Evolutionary conservation across 2,888 invertebrate genomes (phyloP).

Genomic region (Drosophila longiperda): DNA sequence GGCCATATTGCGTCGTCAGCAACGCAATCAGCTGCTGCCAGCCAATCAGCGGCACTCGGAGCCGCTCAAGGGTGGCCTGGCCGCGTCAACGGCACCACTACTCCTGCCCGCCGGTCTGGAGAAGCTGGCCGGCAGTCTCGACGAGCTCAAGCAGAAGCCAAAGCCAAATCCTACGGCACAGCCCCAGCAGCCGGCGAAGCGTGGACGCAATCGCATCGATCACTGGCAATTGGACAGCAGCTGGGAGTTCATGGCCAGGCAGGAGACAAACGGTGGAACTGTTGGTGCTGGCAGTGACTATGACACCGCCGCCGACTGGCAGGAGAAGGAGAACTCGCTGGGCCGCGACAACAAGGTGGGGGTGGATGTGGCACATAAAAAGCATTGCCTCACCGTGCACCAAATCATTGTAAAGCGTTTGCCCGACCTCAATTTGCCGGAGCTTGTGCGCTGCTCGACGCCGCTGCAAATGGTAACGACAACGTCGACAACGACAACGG

Average conservation of each 20-base stretch:
- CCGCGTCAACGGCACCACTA: constrained; percentile 86
- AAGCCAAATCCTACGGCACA: constrained; percentile 58
- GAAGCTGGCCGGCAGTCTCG: constrained; percentile 84
- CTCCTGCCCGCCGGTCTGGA: constrained; percentile 87
- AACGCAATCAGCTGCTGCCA: constrained; percentile 82
- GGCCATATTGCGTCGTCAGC: constrained; percentile 83
- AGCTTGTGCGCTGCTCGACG: constrained; percentile 89
- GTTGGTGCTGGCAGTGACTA: constrained; percentile 82
- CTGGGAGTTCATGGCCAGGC: constrained; percentile 94
- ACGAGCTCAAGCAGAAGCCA: constrained; percentile 86
- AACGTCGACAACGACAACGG: constrained; percentile 18
- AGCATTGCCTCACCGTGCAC: constrained; percentile 89
- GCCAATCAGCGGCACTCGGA: constrained; percentile 88
- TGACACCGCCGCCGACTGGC: constrained; percentile 83
- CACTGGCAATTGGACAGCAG: constrained; percentile 95
- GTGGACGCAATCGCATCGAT: constrained; percentile 84
- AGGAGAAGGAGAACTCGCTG: constrained; percentile 79
- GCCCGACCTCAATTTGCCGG: constrained; percentile 86
- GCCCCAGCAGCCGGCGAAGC: constrained; percentile 71
- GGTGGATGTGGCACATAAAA: constrained; percentile 62
- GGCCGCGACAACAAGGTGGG: constrained; percentile 76
- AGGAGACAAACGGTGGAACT: constrained; percentile 66
- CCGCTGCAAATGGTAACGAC: constrained; percentile 69
- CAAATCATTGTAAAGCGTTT: constrained; percentile 90
- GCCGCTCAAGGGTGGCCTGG: constrained; percentile 86